These are phyloP conservation scores for Vultur gryphus DNA, from an alignment of 2,797 vertebrate genomes.

Conservation along the genomic window DNA sequence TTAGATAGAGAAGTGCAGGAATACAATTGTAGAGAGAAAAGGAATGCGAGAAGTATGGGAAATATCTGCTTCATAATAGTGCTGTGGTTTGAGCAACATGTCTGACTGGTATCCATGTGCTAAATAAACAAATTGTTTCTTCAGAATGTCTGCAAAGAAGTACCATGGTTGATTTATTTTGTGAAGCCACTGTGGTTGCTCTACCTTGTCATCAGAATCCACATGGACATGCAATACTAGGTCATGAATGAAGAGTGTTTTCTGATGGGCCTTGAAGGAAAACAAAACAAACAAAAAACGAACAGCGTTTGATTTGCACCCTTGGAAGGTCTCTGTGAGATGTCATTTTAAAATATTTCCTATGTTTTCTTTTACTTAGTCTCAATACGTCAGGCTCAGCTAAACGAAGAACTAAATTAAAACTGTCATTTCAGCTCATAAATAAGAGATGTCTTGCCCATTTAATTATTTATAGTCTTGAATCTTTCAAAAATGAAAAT, in stretches of 20 bases:
- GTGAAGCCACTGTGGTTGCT: not conserved
- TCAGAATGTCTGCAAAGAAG: slow-evolving; percentile 7
- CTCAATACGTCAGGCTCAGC: slow-evolving; percentile 69
- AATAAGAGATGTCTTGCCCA: slow-evolving; percentile 86
- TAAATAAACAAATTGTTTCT: not conserved
- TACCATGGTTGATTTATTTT: not conserved
- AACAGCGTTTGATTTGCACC: slow-evolving; percentile 38
- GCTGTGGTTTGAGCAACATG: not conserved
- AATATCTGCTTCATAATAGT: not conserved
- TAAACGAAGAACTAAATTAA: slow-evolving; percentile 82
- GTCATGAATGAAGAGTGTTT: slow-evolving; percentile 17
- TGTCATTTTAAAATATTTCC: slow-evolving; percentile 67
- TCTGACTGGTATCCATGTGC: not conserved
- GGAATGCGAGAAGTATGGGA: not conserved
- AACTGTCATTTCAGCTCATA: slow-evolving; percentile 84
- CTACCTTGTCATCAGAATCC: slow-evolving; percentile 22
- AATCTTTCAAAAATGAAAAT: slow-evolving; percentile 84
- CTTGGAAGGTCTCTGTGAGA: slow-evolving; percentile 16
- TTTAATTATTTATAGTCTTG: slow-evolving; percentile 87
- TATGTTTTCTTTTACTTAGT: slow-evolving; percentile 68
- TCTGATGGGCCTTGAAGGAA: slow-evolving; percentile 44
- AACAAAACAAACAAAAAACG: slow-evolving; percentile 12
- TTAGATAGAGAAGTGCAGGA: not conserved
- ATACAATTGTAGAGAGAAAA: not conserved
- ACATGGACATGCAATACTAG: not conserved